Conservation (phyloP, 1,140 invertebrate genomes). For the Bombus ignitus region DNA sequence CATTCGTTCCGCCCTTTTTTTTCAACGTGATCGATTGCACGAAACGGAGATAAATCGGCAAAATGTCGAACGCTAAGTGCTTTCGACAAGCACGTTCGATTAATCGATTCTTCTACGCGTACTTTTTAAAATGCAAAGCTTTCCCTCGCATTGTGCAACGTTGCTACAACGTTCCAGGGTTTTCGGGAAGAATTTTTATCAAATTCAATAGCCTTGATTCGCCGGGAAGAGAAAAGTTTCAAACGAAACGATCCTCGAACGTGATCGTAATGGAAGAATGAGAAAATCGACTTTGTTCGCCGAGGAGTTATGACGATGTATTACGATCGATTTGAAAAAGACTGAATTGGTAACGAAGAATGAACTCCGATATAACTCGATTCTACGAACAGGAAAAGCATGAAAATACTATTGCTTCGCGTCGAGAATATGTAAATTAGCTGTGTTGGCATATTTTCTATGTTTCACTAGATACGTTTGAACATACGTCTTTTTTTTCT, state of each 20-base stretch:
- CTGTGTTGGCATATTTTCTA: neutral
- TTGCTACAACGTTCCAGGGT: neutral
- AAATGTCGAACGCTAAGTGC: neutral
- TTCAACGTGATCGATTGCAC: neutral
- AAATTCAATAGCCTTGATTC: neutral
- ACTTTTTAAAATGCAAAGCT: neutral
- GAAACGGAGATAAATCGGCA: neutral
- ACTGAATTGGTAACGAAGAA: neutral
- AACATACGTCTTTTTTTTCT: neutral
- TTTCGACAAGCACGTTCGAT: constrained; percentile 3
- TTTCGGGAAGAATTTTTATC: neutral
- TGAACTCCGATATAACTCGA: neutral
- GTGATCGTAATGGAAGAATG: constrained; percentile 13
- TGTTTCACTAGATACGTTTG: neutral
- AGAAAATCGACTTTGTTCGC: neutral
- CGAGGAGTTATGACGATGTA: neutral
- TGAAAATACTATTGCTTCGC: neutral
- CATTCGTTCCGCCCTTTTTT: neutral
- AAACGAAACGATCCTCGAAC: neutral
- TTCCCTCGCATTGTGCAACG: neutral
- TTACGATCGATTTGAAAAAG: neutral
- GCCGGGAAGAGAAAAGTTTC: neutral
- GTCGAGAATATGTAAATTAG: neutral
- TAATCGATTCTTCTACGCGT: neutral
- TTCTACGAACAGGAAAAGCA: neutral